These are phyloP conservation scores for Drosophila gunungcola DNA, from an alignment of 1,140 invertebrate species.

Conservation along the genomic window DNA sequence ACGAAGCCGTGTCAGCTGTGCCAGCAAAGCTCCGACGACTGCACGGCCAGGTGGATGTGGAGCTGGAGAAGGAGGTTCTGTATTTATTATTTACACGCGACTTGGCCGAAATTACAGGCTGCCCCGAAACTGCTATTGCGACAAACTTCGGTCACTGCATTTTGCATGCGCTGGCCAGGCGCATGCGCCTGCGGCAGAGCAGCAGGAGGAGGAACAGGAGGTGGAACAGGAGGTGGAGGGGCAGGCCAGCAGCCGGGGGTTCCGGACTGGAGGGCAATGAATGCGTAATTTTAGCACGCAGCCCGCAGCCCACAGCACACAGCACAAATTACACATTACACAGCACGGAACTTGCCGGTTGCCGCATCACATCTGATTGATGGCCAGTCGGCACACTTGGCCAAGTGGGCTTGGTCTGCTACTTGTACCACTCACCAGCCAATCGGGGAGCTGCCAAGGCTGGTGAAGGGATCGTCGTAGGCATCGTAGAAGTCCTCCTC, in stretches of 20 bases:
- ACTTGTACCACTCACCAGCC: slow-evolving; percentile 82
- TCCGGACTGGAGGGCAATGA: slow-evolving; percentile 14
- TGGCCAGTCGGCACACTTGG: slow-evolving; percentile 21
- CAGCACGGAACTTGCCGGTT: slow-evolving; percentile 23
- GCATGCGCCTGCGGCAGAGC: slow-evolving; percentile 28
- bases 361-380: slow-evolving; percentile 32
- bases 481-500: slow-evolving; percentile 99
- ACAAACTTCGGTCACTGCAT: slow-evolving; percentile 36
- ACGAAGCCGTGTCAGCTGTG: slow-evolving; percentile 62
- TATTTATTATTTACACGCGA: slow-evolving; percentile 72
- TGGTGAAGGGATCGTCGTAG: slow-evolving; percentile 90
- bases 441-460: slow-evolving; percentile 85
- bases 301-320: slow-evolving; percentile 6
- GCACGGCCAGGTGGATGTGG: not conserved
- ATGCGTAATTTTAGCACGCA: slow-evolving; percentile 47
- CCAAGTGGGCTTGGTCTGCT: slow-evolving; percentile 14
- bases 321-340: not conserved
- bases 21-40: slow-evolving; percentile 12
- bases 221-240: not conserved
- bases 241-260: not conserved
- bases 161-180: slow-evolving; percentile 28
- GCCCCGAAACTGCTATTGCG: slow-evolving; percentile 33
- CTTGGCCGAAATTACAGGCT: slow-evolving; percentile 43
- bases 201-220: not conserved
- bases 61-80: slow-evolving; percentile 14